phyloP scores from a whole-genome alignment of 2,113 vertebrate species.

The Spheniscus mendiculus region DNA sequence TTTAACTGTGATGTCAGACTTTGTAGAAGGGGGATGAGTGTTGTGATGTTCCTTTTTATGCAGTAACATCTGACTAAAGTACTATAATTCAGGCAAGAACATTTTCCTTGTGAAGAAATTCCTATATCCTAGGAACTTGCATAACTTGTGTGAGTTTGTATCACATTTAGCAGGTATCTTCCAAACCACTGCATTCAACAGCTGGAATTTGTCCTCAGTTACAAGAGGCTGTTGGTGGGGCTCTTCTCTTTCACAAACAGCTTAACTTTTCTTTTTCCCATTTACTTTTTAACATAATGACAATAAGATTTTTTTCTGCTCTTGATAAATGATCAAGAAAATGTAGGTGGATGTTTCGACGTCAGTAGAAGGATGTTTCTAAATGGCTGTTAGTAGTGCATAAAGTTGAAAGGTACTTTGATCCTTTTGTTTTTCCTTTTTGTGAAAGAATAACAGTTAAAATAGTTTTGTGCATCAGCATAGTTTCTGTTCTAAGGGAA shows the following conservation, averaged over 20 bases:
- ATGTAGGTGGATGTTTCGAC: not conserved
- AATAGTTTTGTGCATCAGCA: not conserved
- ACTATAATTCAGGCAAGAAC: not conserved
- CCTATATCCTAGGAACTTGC: not conserved
- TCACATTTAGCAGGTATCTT: not conserved
- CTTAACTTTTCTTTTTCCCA: not conserved
- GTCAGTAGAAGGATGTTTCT: not conserved
- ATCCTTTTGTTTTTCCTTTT: not conserved
- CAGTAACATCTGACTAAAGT: not conserved
- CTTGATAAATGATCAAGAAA: not conserved
- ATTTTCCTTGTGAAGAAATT: not conserved
- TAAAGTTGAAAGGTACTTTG: not conserved
- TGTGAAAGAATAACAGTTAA: not conserved
- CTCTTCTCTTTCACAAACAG: not conserved
- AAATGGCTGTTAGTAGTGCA: not conserved
- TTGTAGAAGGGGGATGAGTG: not conserved
- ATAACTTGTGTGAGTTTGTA: not conserved
- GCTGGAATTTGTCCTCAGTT: not conserved
- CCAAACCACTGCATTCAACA: not conserved
- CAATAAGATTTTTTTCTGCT: not conserved
- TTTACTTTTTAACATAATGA: not conserved
- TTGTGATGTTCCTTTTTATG: not conserved
- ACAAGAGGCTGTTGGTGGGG: not conserved
- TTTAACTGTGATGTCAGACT: rapidly evolving
- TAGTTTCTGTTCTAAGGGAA: not conserved